Evolutionary conservation across 2,888 invertebrate genomes (phyloP).

Genomic region (Pseudanteris insignis): DNA sequence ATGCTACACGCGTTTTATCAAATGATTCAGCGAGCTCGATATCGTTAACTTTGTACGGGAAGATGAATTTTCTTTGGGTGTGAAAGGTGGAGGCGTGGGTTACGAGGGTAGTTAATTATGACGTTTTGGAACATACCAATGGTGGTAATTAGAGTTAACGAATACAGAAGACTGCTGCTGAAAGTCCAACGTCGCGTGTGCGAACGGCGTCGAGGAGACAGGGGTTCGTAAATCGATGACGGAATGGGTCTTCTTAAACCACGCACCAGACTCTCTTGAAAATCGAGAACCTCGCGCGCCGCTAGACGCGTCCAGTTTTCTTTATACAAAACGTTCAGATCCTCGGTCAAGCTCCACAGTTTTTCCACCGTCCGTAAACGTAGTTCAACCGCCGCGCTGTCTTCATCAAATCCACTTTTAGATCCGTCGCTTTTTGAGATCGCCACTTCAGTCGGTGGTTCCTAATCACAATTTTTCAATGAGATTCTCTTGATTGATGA

Average conservation of each 20-base stretch:
- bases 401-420: slow-evolving; percentile 60
- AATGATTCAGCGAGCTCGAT: too few species aligned
- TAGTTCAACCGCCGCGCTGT: slow-evolving; percentile 69
- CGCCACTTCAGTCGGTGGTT: slow-evolving; percentile 50
- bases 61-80: neutral
- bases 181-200: slow-evolving; percentile 84
- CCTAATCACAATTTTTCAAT: slow-evolving; percentile 43
- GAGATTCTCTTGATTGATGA: too few species aligned
- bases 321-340: slow-evolving; percentile 87
- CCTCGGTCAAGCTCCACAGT: slow-evolving; percentile 86
- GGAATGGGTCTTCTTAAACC: slow-evolving; percentile 61
- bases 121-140: slow-evolving; percentile 84
- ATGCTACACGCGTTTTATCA: too few species aligned
- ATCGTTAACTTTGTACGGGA: neutral
- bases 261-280: slow-evolving; percentile 72
- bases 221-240: slow-evolving; percentile 57
- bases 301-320: slow-evolving; percentile 92
- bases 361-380: slow-evolving; percentile 80
- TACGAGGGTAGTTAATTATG: too few species aligned
- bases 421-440: slow-evolving; percentile 36
- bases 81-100: slow-evolving; percentile 4
- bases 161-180: slow-evolving; percentile 91
- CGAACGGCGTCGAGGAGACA: slow-evolving; percentile 48
- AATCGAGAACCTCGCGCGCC: slow-evolving; percentile 85
- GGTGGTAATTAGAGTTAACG: slow-evolving; percentile 91